Evolutionary conservation across 2,888 invertebrate genomes (phyloP), one percentile per base, ranked within the genome.

Genomic region (Choristoneura rosaceana): DNA sequence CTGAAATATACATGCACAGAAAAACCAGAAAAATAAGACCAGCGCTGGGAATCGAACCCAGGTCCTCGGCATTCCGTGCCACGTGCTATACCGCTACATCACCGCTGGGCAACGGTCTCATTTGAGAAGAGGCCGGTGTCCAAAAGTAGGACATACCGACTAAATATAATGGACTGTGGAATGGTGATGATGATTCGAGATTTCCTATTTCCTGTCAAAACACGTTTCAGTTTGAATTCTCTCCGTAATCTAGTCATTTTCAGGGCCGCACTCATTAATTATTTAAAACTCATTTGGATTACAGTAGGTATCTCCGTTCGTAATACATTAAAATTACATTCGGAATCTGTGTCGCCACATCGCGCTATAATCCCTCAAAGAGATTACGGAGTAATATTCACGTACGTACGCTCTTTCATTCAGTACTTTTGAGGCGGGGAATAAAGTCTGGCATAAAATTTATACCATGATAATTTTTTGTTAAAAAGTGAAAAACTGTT

Each of bases 231-330:
- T 15, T 52, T 45, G 52, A 61, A 43, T 59, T 50, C 45, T 45
- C 12, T 3, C 64, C 64, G 52, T 52, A 65, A 71, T 62, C 55
- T 64, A 58, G 50, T 60, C 60, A 71, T 71, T 66, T 55, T 47
- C 63, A 58, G 17, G 41, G 14, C 33, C 50, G 15, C 55, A 41
- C 59, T 61, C 71, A 70, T 74, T 75, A 69, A 73, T 74, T 71
- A 76, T 68, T 75, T 76, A 66, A 75, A 76, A 73, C 77, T 77
- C 77, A 76, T 76, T 75, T 75, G 75, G 76, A 77, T 77, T 77
- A 77, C 47, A 61, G n/a, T n/a, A n/a, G n/a, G n/a, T 61, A 55
- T 73, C 64, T 58, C 64, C 47, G 64, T 73, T 73, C 71, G 71
- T 74, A 71, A 74, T 74, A 76, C 67, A 71, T 74, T 74, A 65